These are phyloP conservation scores for Ganaspis brasiliensis DNA, from an alignment of 2,888 invertebrate genomes.

Conservation along the genomic window DNA sequence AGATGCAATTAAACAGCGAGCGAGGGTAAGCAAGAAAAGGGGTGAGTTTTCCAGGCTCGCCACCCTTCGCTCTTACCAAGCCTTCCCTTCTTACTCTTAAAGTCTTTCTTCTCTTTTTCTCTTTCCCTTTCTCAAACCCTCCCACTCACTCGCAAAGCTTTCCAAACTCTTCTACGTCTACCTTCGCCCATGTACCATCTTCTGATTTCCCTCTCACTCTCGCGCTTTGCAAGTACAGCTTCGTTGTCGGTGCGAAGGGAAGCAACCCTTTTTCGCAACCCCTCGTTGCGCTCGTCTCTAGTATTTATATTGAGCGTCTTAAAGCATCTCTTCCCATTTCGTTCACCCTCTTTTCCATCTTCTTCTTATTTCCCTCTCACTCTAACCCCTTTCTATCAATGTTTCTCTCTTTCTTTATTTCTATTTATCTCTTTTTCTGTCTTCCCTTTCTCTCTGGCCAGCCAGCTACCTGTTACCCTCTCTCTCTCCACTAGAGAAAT, in stretches of 20 bases:
- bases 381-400: slow-evolving; percentile 47
- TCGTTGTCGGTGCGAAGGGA: slow-evolving; percentile 76
- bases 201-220: slow-evolving; percentile 59
- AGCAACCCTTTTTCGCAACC: slow-evolving; percentile 80
- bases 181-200: slow-evolving; percentile 59
- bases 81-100: slow-evolving; percentile 50
- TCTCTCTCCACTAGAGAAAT: too few species aligned
- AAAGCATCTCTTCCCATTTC: slow-evolving; percentile 75
- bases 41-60: slow-evolving; percentile 79
- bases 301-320: slow-evolving; percentile 80
- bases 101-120: slow-evolving; percentile 57
- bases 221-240: slow-evolving; percentile 57
- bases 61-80: slow-evolving; percentile 63
- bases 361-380: slow-evolving; percentile 66
- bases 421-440: slow-evolving; percentile 28
- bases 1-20: slow-evolving; percentile 81
- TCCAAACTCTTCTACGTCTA: slow-evolving; percentile 51
- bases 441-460: slow-evolving; percentile 28
- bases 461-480: too few species aligned
- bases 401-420: slow-evolving; percentile 27
- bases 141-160: slow-evolving; percentile 45
- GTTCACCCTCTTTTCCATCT: slow-evolving; percentile 55
- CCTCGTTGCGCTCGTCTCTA: slow-evolving; percentile 66
- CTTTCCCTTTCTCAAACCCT: slow-evolving; percentile 59
- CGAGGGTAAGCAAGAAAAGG: slow-evolving; percentile 81